A percentile compares a stretch with the other conserved stretches of the same genome.
These are phyloP conservation scores for Leucophora obtusa DNA, from an alignment of 2,888 invertebrate genomes.

Conservation along the genomic window DNA sequence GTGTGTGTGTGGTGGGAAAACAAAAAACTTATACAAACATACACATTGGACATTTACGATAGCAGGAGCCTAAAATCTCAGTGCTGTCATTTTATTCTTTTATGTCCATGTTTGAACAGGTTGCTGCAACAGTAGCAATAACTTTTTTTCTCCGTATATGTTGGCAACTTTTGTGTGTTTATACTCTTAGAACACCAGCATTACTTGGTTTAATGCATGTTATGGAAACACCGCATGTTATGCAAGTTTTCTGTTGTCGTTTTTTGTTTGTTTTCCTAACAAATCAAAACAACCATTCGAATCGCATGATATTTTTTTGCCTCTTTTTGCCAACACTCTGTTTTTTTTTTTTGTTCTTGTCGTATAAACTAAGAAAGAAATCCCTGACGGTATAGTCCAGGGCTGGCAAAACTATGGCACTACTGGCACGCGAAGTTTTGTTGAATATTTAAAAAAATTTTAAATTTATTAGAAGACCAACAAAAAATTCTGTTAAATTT, in stretches of 20 bases:
- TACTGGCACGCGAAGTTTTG: too few relatives aligned
- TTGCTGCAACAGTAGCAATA: background rate
- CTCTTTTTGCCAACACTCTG: background rate
- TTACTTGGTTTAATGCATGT: slow-evolving; percentile 2
- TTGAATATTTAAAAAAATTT: too few relatives aligned
- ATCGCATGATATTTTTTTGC: slow-evolving; percentile 1
- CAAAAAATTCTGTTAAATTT: too few relatives aligned
- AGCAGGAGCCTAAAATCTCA: slow-evolving; percentile 42
- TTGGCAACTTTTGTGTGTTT: background rate
- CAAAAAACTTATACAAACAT: slow-evolving; percentile 48
- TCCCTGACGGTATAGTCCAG: background rate
- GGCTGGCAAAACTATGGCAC: too few relatives aligned
- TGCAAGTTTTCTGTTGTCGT: background rate
- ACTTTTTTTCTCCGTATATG: background rate
- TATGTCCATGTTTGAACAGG: slow-evolving; percentile 3
- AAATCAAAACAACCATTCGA: background rate
- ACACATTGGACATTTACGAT: slow-evolving; percentile 41
- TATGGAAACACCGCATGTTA: background rate
- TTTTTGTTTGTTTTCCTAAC: background rate
- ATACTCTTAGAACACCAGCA: background rate
- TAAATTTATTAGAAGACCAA: too few relatives aligned
- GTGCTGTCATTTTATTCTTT: slow-evolving; percentile 11
- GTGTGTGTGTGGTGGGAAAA: slow-evolving; percentile 17
- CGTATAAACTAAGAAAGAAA: background rate
- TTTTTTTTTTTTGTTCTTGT: background rate